Evolutionary conservation across 2,797 vertebrate species (phyloP).

Genomic region (Buceros bicornis): DNA sequence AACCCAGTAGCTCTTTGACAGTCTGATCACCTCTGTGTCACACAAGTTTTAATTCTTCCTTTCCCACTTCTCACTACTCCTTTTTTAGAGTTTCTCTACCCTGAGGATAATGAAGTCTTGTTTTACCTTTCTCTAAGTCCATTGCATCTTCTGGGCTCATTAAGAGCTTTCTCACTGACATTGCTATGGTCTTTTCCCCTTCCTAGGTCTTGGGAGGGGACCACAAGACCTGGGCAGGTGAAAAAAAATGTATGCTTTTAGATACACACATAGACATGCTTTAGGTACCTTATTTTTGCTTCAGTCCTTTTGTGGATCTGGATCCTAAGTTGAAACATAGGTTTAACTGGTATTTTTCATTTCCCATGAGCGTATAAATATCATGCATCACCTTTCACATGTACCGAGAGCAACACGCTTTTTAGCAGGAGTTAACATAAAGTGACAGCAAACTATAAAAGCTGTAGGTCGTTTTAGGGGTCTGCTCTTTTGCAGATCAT

Average conservation of each 20-base stretch:
- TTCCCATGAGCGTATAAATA: constrained; percentile 21
- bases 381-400: constrained; percentile 58
- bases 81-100: constrained; percentile 35
- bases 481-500: background rate
- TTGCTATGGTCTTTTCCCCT: constrained; percentile 73
- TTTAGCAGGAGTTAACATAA: constrained; percentile 12
- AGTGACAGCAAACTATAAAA: constrained; percentile 3
- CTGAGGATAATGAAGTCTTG: constrained; percentile 73
- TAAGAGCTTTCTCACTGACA: constrained; percentile 75
- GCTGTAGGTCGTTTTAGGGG: background rate
- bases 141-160: constrained; percentile 72
- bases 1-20: constrained; percentile 9
- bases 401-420: constrained; percentile 29
- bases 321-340: constrained; percentile 76
- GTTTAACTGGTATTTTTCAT: constrained; percentile 74
- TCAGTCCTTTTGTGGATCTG: constrained; percentile 78
- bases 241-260: constrained; percentile 76
- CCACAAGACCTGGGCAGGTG: constrained; percentile 74
- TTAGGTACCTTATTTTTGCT: constrained; percentile 76
- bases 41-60: background rate
- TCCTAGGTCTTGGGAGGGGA: constrained; percentile 73
- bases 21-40: background rate
- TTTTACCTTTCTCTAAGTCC: constrained; percentile 75
- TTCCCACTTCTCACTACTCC: constrained; percentile 14
- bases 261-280: constrained; percentile 75